Evolutionary conservation across 92 coral and sea anemone species (phyloP).

Genomic region (Phenganax stokvisi): DNA sequence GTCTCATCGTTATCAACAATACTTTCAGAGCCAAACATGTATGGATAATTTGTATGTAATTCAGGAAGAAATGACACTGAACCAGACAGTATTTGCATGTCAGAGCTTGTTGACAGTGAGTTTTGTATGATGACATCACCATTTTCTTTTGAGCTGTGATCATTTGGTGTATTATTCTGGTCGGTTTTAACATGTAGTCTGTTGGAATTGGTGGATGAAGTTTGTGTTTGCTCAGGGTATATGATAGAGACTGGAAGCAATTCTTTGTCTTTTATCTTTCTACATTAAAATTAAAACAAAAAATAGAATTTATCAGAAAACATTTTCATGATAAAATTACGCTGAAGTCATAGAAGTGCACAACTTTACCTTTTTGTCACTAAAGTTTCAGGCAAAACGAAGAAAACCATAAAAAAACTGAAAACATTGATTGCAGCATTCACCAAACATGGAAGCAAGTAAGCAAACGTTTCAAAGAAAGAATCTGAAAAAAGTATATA

Average conservation of each 20-base stretch:
- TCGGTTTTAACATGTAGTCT: background rate
- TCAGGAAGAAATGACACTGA: constrained; percentile 27
- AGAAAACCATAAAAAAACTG: constrained; percentile 47
- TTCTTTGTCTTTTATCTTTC: constrained; percentile 1
- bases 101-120: background rate
- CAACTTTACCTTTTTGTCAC: background rate
- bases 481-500: constrained; percentile 49
- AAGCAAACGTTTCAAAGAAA: constrained; percentile 62
- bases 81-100: background rate
- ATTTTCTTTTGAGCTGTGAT: background rate
- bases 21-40: background rate
- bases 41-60: background rate
- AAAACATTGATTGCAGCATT: constrained; percentile 47
- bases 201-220: background rate
- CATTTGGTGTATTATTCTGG: background rate
- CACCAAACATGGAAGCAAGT: constrained; percentile 68
- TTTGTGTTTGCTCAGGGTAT: background rate
- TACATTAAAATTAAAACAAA: background rate
- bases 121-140: background rate
- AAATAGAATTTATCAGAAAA: background rate
- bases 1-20: background rate
- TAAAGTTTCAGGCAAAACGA: constrained; percentile 58
- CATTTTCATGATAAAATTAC: background rate
- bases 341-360: background rate
- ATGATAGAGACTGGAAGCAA: background rate